Evolutionary conservation across 2,888 invertebrate genomes (phyloP), one percentile per base, ranked within the genome.

Genomic region (Anagyrus pseudococci): DNA sequence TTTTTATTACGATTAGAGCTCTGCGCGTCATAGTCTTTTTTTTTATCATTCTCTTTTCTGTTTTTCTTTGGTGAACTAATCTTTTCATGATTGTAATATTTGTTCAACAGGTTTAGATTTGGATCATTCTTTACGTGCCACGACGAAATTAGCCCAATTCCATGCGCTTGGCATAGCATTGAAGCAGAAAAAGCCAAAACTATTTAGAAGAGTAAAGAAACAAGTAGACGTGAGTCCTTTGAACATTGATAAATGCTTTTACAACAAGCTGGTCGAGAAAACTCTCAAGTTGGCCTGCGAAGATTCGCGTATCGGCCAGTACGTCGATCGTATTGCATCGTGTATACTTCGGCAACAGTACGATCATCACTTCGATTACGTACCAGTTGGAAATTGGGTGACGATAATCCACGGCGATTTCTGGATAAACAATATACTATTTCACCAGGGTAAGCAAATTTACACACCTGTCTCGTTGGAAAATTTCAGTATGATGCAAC

Each of bases 341-440:
- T 37, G 20, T 2, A 44, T n/a, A n/a, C n/a, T 19, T 6, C 17
- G 4, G 10, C 6, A 13, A 23, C 4, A 6, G 1, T 47, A 43
- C 33, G 6, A 49, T 2, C 3, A 0, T 6, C 4, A 23, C 0
- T n/a, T 7, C 8, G 76, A 81, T 80, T 82, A 60, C 0, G 17
- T 26, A 0, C 69, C 72, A 0, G 58, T 62, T 3, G 82, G 84
- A 23, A 81, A 82, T 0, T 88, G 84, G 79, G 82, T 82, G 1
- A 84, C 85, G 0, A 81, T 86, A 22, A 79, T 82, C 1, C 88
- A 88, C 67, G 80, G 82, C 0, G 88, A 88, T 72, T 82, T 86
- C 55, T 87, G 87, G 87, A 83, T 84, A 13, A 87, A 87, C 70
- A 88, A 88, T 68, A 81, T 87, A 0, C 84, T 88, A 84, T 77